Evolutionary conservation across 2,888 invertebrate genomes (phyloP), one percentile per base, ranked within the genome.

Genomic region (Laothoe populi): DNA sequence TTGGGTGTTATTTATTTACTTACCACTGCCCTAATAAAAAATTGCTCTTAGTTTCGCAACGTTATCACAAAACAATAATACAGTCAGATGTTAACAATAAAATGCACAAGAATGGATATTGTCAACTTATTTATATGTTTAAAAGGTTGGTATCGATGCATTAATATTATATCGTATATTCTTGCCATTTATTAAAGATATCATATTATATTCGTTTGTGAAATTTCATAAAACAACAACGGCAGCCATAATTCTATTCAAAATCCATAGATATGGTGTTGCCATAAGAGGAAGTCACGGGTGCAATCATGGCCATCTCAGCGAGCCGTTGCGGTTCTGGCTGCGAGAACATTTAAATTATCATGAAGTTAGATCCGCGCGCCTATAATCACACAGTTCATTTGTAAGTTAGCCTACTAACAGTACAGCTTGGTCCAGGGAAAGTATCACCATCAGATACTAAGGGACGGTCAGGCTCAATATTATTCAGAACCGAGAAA

Each of bases 401-500:
- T 90, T 90, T 90, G 90, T 91, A 88, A 91, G 81, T 83, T 81
- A 84, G 82, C 84, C 79, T 82, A 80, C 82, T 85, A 90, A 89
- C 88, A 88, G 89, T 88, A 90, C 86, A 77, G 84, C 75, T 74
- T 79, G 75, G 75, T 78, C 72, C 70, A 81, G 83, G 82, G 88
- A 90, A 90, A 90, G 86, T 89, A 90, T 91, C 91, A 77, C 86
- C 84, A 91, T 92, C 91, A 85, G 91, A 92, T 92, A 88, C 76
- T 71, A 68, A 77, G 77, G 81, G 81, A 86, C 83, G 81, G 82
- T 87, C 86, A 85, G 81, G 86, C 86, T 88, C 90, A 89, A 92
- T 92, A 92, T 91, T 92, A 90, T 92, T 90, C 90, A 90, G 87
- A 91, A 90, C 87, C 89, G 83, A 86, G 90, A 91, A 91, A 91